These are phyloP conservation scores for Drosophila lutescens DNA, from an alignment of 2,888 invertebrate genomes.

Conservation along the genomic window DNA sequence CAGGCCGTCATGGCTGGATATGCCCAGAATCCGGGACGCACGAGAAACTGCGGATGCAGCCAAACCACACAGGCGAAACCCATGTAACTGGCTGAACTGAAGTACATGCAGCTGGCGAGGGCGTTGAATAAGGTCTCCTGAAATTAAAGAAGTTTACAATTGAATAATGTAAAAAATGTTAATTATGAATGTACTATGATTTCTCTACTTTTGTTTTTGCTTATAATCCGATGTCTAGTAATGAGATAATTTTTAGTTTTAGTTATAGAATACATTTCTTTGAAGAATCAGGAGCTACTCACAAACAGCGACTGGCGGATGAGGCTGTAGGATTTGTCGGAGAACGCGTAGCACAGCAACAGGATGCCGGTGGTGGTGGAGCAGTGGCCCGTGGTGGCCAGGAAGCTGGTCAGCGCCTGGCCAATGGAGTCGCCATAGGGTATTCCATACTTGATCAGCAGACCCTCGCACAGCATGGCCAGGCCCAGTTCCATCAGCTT, in stretches of 20 bases:
- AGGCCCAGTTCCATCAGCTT: constrained; percentile 91
- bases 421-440: constrained; percentile 90
- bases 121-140: constrained; percentile 93
- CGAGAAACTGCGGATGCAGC: constrained; percentile 90
- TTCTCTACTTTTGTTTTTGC: too few relatives aligned
- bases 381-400: constrained; percentile 92
- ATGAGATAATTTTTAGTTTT: too few relatives aligned
- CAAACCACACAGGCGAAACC: constrained; percentile 91
- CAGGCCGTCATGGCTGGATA: constrained; percentile 95
- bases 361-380: constrained; percentile 91
- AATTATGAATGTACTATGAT: too few relatives aligned
- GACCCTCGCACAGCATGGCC: constrained; percentile 92
- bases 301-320: constrained; percentile 93
- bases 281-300: constrained; percentile 84
- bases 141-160: constrained; percentile 48
- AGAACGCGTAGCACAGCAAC: constrained; percentile 91
- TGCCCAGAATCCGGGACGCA: constrained; percentile 90
- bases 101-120: constrained; percentile 90
- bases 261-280: too few relatives aligned
- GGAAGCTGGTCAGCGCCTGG: constrained; percentile 91
- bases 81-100: constrained; percentile 92
- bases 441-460: constrained; percentile 91
- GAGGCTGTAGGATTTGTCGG: constrained; percentile 90
- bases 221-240: too few relatives aligned
- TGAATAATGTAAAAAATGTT: too few relatives aligned